Percentiles rank a stretch among this genome's conserved stretches.
phyloP scores from a whole-genome alignment of 2,888 invertebrate genomes.

The Drosophila quinaria region DNA sequence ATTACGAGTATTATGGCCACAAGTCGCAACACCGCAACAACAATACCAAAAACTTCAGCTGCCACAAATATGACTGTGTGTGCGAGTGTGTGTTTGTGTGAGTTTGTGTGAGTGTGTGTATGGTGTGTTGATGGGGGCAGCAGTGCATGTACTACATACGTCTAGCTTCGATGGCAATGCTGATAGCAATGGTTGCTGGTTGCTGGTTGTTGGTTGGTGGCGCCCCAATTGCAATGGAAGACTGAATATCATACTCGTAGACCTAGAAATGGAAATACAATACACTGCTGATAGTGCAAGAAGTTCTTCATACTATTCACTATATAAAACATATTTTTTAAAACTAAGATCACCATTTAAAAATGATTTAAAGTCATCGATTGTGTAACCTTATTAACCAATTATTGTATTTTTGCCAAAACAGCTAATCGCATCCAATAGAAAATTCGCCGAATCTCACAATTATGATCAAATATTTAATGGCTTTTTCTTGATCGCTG shows the following conservation, averaged over 20 bases:
- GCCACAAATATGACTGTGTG: slow-evolving; percentile 1
- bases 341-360: not conserved
- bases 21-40: slow-evolving; percentile 37
- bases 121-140: slow-evolving; percentile 4
- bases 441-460: no score
- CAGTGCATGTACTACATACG: slow-evolving; percentile 19
- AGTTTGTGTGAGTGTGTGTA: not conserved
- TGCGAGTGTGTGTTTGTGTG: not conserved
- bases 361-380: no score
- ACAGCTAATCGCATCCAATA: no score
- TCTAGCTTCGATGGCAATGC: slow-evolving; percentile 30
- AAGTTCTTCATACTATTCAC: no score
- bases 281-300: not conserved
- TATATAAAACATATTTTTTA: not conserved
- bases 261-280: not conserved
- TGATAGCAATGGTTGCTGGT: slow-evolving; percentile 30
- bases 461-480: no score
- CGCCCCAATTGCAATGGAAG: slow-evolving; percentile 15
- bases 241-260: not conserved
- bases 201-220: slow-evolving; percentile 33
- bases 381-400: no score
- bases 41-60: slow-evolving; percentile 19
- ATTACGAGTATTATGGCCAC: slow-evolving; percentile 59
- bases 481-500: no score
- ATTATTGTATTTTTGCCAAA: no score